Conservation (phyloP, 2,888 invertebrate species). For the Spicauda simplicius region DNA sequence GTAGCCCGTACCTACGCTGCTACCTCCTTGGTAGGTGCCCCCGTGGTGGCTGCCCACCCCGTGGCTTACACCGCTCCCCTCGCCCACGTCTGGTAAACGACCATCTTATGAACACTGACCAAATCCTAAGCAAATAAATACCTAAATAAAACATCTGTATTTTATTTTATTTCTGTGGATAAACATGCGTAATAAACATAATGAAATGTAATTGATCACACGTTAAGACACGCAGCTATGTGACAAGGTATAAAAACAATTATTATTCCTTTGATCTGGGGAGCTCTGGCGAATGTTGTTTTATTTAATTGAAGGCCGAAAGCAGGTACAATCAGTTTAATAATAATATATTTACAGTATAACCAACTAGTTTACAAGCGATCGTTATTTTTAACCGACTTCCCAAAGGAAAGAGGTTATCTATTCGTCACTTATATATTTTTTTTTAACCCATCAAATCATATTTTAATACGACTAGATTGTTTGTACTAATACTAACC, state of each 20-base stretch:
- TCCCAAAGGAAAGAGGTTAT: no score
- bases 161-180: not conserved
- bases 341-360: not conserved
- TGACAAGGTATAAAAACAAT: not conserved
- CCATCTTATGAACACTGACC: constrained; percentile 25
- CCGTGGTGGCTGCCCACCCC: constrained; percentile 45
- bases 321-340: constrained; percentile 1
- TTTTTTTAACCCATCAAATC: not conserved
- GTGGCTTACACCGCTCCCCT: constrained; percentile 61
- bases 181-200: not conserved
- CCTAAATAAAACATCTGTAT: not conserved
- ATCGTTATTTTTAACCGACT: no score
- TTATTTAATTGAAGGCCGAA: constrained; percentile 11
- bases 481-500: no score
- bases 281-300: constrained; percentile 18
- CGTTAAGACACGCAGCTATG: not conserved
- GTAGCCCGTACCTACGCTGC: constrained; percentile 46
- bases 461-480: not conserved
- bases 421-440: no score
- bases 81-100: constrained; percentile 46
- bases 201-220: not conserved
- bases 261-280: constrained; percentile 2
- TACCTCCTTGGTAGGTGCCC: constrained; percentile 39
- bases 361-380: not conserved
- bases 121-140: constrained; percentile 12